Evolutionary conservation across 2,888 invertebrate genomes (phyloP), one percentile per base, ranked within the genome.

Genomic region (Agonum fuliginosum): DNA sequence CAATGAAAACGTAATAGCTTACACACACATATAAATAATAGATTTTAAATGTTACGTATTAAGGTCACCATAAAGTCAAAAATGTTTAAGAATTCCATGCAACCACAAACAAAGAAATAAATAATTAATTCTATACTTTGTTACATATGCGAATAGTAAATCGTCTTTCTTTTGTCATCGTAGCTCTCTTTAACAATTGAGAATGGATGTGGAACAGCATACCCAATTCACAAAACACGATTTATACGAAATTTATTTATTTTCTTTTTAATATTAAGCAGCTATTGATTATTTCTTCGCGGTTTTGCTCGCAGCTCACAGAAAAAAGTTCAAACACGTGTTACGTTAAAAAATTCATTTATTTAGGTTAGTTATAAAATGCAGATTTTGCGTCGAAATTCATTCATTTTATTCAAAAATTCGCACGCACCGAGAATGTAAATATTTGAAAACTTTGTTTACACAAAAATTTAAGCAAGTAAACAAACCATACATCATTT

Each of bases 51-150:
- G 37, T 37, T 37, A 24, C 54, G 54, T 54, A 54, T 24, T 54
- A 24, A 54, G 54, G 54, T 54, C 54, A 54, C n/a, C 12, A 54
- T 37, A 54, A 54, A 54, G 54, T 54, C 54, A 54, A 54, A 54
- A 54, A 54, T 54, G 37, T 54, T 22, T 24, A 24, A 22, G 24
- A n/a, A 48, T 24, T 22, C 54, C 37, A 37, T n/a, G 37, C 37
- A 37, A 20, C 10, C 54, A 12, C 12, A 12, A 2, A 54, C 54
- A 24, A 48, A 54, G 54, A 54, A 54, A 54, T 54, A 54, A 54
- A 54, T 54, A 54, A 24, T 54, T 54, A 54, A 54, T 54, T 48
- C 22, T 24, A n/a, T n/a, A n/a, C n/a, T 24, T 12, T 12, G 54
- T 12, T 24, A n/a, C 54, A 54, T 10, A 37, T n/a, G 37, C 37